Conservation (phyloP, 1,140 invertebrate species). For the Forficula auricularia region DNA sequence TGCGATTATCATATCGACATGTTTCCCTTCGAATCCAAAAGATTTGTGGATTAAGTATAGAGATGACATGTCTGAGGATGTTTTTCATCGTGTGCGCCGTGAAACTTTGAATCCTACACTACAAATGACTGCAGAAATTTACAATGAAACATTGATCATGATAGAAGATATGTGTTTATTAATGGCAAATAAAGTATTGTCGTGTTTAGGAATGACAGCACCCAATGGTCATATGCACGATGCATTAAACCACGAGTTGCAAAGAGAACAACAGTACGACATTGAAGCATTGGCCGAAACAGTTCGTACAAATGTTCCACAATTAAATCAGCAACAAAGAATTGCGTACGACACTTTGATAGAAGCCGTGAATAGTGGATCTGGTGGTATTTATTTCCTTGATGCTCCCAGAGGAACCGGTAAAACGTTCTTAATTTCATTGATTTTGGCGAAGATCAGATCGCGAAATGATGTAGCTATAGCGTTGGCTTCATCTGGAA, state of each 20-base stretch:
- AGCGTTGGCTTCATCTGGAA: slow-evolving; percentile 23
- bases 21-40: slow-evolving; percentile 15
- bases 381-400: slow-evolving; percentile 24
- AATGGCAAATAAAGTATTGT: slow-evolving; percentile 19
- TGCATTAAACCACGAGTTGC: slow-evolving; percentile 28
- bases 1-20: slow-evolving; percentile 21
- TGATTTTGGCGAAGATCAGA: slow-evolving; percentile 23
- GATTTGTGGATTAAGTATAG: slow-evolving; percentile 17
- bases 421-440: slow-evolving; percentile 27
- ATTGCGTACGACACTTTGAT: slow-evolving; percentile 22
- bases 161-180: slow-evolving; percentile 22
- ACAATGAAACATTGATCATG: slow-evolving; percentile 23
- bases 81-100: slow-evolving; percentile 17
- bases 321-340: slow-evolving; percentile 22
- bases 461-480: slow-evolving; percentile 21
- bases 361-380: slow-evolving; percentile 19
- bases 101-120: slow-evolving; percentile 2
- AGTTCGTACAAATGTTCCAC: slow-evolving; percentile 20
- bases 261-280: slow-evolving; percentile 24
- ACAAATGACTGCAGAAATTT: slow-evolving; percentile 18
- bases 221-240: slow-evolving; percentile 22
- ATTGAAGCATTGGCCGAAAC: slow-evolving; percentile 12
- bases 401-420: slow-evolving; percentile 28
- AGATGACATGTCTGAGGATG: slow-evolving; percentile 21
- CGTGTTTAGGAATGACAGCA: slow-evolving; percentile 23